Conservation (phyloP, 2,113 vertebrate genomes). For the Petrocephalus microphthalmus region DNA sequence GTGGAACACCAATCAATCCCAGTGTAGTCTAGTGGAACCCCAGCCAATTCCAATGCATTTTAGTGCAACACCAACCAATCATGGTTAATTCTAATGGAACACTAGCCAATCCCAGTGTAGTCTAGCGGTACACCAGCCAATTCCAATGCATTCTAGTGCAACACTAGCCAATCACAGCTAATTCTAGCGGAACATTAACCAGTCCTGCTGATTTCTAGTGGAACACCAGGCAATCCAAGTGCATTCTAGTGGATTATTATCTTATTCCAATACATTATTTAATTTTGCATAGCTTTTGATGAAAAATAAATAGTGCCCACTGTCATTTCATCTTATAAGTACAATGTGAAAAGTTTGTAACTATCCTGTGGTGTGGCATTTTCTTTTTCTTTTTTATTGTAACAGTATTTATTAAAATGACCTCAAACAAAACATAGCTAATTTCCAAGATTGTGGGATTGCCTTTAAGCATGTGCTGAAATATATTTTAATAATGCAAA, state of each 20-base stretch:
- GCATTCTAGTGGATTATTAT: neutral
- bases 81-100: neutral
- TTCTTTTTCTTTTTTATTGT: neutral
- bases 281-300: neutral
- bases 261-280: neutral
- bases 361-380: neutral
- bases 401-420: neutral
- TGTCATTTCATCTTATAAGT: neutral
- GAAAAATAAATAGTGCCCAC: neutral
- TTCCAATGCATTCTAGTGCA: neutral
- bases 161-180: neutral
- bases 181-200: neutral
- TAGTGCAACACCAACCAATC: neutral
- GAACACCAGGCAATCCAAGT: neutral
- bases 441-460: neutral
- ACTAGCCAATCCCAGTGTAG: neutral
- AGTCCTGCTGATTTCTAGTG: neutral
- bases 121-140: neutral
- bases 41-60: neutral
- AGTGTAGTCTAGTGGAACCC: neutral
- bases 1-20: neutral
- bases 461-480: neutral
- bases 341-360: neutral
- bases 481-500: neutral
- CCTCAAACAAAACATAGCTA: neutral